Evolutionary conservation across 2,797 vertebrate genomes (phyloP), one percentile per base, ranked within the genome.

Genomic region (Xenentodon cancila): DNA sequence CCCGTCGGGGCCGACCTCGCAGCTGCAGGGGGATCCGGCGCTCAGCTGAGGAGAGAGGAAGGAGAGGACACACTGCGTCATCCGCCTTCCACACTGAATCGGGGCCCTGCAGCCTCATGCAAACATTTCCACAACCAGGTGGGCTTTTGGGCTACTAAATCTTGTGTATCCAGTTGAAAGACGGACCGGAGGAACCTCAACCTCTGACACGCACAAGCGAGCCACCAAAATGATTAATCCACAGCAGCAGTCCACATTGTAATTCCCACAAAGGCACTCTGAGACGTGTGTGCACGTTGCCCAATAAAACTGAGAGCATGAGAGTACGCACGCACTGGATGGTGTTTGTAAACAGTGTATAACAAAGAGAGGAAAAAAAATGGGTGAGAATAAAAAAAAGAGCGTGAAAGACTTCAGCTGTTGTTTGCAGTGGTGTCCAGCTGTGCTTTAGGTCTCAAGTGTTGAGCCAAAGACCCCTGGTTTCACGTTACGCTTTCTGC

Each of bases 1-100:
- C 37, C 93, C 93, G 65, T 93, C 91, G 0, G 94, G 92, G 49
- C 91, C 75, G 20, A 94, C 91, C 0, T 96, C 95, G 54, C 94
- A 96, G 80, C 92, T 94, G 85, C 93, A 93, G 56, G 92, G 63
- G 46, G 94, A 87, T 70, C 95, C 92, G 0, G 91, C 90, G 0
- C 95, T 96, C 88, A 97, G 93, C 95, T 97, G 93, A 32, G 42
- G 84, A 88, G 76, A 91, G 62, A 88, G 77, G 88, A 92, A 77
- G 89, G 73, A 92, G 87, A 91, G 75, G 66, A 92, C 76, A 60
- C 40, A 85, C 88, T 84, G 85, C 85, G 85, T 92, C 87, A 90
- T 77, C 81, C 91, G 92, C 81, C 77, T 65, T 73, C 67, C 66
- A 64, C 70, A 69, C 55, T 70, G 75, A 64, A 56, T 77, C 64